phyloP scores from a whole-genome alignment of 2,113 vertebrate genomes.

The Polypterus bichir region DNA sequence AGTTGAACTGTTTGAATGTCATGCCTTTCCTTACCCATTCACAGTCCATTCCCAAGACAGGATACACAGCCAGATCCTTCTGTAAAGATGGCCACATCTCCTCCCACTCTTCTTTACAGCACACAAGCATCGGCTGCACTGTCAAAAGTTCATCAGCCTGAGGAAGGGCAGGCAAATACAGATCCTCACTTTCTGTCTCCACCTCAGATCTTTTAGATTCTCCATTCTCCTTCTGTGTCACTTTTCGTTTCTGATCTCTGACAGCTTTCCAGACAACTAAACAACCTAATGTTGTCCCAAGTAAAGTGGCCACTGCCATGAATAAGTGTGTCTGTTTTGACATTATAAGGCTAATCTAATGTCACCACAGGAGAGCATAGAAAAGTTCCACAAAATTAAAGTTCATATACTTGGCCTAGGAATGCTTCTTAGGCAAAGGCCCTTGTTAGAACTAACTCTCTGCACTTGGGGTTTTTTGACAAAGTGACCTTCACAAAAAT shows the following conservation, averaged over 20 bases:
- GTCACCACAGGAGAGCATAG: too few relatives aligned
- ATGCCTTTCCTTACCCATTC: constrained; percentile 81
- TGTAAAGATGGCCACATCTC: constrained; percentile 59
- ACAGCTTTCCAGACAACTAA: constrained; percentile 69
- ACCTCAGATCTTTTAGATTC: constrained; percentile 8
- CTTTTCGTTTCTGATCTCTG: constrained; percentile 28
- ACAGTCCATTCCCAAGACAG: constrained; percentile 88
- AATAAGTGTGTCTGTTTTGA: constrained; percentile 55
- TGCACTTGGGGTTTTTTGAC: too few relatives aligned
- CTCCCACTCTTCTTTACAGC: constrained; percentile 65
- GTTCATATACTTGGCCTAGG: background rate
- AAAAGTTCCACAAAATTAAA: background rate
- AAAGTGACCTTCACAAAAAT: too few relatives aligned
- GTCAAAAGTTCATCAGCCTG: constrained; percentile 48
- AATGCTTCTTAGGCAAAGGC: too few relatives aligned
- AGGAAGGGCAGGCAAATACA: constrained; percentile 21
- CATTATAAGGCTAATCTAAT: constrained; percentile 40
- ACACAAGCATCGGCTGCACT: constrained; percentile 61
- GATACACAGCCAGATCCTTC: constrained; percentile 57
- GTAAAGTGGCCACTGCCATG: constrained; percentile 56
- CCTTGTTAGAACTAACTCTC: too few relatives aligned
- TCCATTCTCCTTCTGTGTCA: constrained; percentile 13
- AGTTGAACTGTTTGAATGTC: constrained; percentile 21
- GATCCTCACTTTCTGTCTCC: background rate
- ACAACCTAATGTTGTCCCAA: constrained; percentile 66